These are phyloP conservation scores for Romanogobio albipinnatus DNA, from an alignment of 2,113 vertebrate species.

Conservation along the genomic window DNA sequence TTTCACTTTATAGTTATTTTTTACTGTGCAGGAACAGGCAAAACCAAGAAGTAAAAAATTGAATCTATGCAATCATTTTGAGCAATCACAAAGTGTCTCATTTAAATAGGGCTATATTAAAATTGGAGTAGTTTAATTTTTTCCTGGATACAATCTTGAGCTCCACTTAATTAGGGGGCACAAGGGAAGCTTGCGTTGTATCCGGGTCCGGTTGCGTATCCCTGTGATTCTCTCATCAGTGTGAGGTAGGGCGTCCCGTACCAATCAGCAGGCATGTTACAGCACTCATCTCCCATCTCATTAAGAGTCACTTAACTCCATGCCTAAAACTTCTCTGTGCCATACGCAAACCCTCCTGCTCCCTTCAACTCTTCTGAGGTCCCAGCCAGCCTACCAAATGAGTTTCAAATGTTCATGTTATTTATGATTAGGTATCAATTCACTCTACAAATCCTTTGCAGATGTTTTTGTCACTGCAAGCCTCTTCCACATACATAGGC, in stretches of 20 bases:
- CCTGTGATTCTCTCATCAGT: slow-evolving; percentile 11
- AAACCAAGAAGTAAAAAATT: slow-evolving; percentile 26
- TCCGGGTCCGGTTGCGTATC: not conserved
- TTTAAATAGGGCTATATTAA: not conserved
- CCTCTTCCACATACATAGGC: slow-evolving; percentile 39
- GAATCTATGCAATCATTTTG: not conserved
- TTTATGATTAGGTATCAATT: slow-evolving; percentile 63
- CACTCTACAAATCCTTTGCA: slow-evolving; percentile 61
- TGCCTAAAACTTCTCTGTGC: not conserved
- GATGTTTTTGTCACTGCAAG: slow-evolving; percentile 56
- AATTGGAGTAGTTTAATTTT: not conserved
- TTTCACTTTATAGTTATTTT: not conserved
- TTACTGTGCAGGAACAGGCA: not conserved
- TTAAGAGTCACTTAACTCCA: slow-evolving; percentile 72
- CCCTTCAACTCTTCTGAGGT: slow-evolving; percentile 38
- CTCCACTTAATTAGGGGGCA: slow-evolving; percentile 4
- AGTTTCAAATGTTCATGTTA: slow-evolving; percentile 60
- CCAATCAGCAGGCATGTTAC: slow-evolving; percentile 75
- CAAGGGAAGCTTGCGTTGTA: slow-evolving; percentile 10
- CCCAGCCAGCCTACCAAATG: slow-evolving; percentile 49
- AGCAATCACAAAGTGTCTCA: not conserved
- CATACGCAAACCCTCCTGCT: slow-evolving; percentile 22
- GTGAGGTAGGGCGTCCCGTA: slow-evolving; percentile 66
- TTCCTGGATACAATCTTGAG: not conserved
- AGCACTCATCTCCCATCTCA: slow-evolving; percentile 77